Base-by-base conservation (phyloP, 2,888 invertebrate genomes). In the Brachynemurus nebulosus region DNA sequence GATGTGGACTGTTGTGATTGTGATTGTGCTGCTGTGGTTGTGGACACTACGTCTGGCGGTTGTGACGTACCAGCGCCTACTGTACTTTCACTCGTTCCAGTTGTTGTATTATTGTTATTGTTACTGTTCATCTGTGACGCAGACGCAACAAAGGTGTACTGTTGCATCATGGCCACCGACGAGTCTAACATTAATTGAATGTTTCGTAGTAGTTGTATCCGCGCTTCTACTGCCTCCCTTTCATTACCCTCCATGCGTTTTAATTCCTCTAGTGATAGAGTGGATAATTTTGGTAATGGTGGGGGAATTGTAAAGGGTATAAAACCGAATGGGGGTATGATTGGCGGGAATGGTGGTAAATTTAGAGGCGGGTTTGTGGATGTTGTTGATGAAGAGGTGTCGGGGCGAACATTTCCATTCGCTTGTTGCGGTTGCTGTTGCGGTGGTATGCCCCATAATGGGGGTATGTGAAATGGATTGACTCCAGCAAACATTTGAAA, bases 161-260 rank as follows among this genome's bases (percentile, higher is more conserved):
- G 95, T 57, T 89, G 86, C 86, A 97, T 90, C 68, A 97, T 81
- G 40, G 89, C 69, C 47, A 86, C 85, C 3, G 95, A 92, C 34
- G 95, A 91, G 64, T 97, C 96, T 53, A 98, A 64, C 64, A 98
- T 77, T 2, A 88, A 71, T 59, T 78, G 75, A 51, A 84, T 78
- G 61, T 82, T 79, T 48, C 73, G 65, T 47, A 88, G 62, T 53
- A 78, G 80, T 68, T 86, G 83, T 49, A 98, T 78, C 48, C 98
- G 73, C 4, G 92, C 91, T 62, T 96, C 92, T 25, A 97, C 76
- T 54, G 90, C 84, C 51, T 79, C 75, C 48, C 96, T 73, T 55
- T 90, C 82, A 51, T 76, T 78, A 21, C 93, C 93, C 65, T 98
- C 98, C 80, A 98, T 77, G 12, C 77, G 72, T 46, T 74, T 71